Conservation (phyloP, 2,888 invertebrate species). For the Ormia ochracea region DNA sequence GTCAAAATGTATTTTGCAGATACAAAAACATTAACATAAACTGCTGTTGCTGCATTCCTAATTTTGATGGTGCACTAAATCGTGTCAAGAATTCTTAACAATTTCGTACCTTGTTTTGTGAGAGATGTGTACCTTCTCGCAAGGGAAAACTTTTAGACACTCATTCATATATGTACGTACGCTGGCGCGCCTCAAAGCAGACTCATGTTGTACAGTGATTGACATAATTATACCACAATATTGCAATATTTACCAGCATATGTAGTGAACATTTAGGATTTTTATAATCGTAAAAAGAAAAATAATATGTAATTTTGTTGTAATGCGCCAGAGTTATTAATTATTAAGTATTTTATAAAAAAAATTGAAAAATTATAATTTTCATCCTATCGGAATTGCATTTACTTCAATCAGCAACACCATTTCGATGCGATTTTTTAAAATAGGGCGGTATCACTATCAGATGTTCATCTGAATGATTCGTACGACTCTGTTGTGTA, state of each 20-base stretch:
- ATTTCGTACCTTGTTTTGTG: slow-evolving; percentile 48
- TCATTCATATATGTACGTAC: background rate
- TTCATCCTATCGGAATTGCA: too few species aligned
- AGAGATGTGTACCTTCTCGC: slow-evolving; percentile 1
- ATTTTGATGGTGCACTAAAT: slow-evolving; percentile 44
- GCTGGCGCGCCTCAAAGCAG: background rate
- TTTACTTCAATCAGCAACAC: too few species aligned
- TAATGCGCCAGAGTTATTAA: too few species aligned
- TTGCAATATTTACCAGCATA: background rate
- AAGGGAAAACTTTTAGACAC: slow-evolving; percentile 28
- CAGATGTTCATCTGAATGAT: too few species aligned
- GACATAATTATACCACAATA: background rate
- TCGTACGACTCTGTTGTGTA: too few species aligned
- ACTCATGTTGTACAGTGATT: background rate
- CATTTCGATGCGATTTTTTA: too few species aligned
- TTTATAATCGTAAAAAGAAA: too few species aligned
- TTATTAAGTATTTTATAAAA: too few species aligned
- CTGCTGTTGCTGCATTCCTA: slow-evolving; percentile 37
- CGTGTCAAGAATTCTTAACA: slow-evolving; percentile 57
- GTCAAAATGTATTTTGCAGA: slow-evolving; percentile 14
- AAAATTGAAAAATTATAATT: too few species aligned
- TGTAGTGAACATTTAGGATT: too few species aligned
- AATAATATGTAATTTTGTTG: too few species aligned
- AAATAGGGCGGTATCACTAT: too few species aligned
- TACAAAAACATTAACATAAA: slow-evolving; percentile 26